Evolutionary conservation across 2,797 vertebrate genomes (phyloP), one percentile per base, ranked within the genome.

Genomic region (Coreius guichenoti): DNA sequence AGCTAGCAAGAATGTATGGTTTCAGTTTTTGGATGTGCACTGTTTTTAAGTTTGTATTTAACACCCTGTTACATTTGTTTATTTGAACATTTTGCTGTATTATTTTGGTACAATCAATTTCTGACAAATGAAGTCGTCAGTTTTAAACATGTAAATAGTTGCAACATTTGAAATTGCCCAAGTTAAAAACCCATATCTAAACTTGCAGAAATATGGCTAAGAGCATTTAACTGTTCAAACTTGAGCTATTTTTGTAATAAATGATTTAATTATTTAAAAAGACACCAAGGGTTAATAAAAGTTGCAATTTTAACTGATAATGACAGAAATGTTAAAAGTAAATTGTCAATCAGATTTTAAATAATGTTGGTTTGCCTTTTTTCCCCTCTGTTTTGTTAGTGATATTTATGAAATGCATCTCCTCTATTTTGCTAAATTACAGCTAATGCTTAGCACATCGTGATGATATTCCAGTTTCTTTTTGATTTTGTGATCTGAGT

Each of bases 91-190:
- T 43, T 74, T 83, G 58, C 43, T 67, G 4, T 79, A 51, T 87
- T 76, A 76, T 39, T 83, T 80, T 82, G 82, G 80, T 76, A 74
- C 74, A 26, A n/a, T 58, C 39, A 4, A 67, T 82, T 72, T 63
- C 21, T 65, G 39, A 36, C 45, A 78, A 19, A 43, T 56, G 36
- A 56, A 47, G 43, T 81, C 56, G 47, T 51, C 21, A n/a, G 43
- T 61, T n/a, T 49, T 26, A 77, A 73, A 72, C 49, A 81, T 73
- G 23, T 78, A 47, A 73, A 74, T 69, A 79, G 36, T 19, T 13
- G n/a, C 33, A 65, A 39, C 7, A 29, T 49, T 49, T 76, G 31
- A 56, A 76, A 76, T n/a, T 4, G 49, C 19, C 74, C 82, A 77
- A 75, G 61, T 80, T 67, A 63, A 47, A 63, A 69, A 56, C 17